Base-by-base conservation (phyloP, 2,113 vertebrate genomes). In the Platichthys stellatus region DNA sequence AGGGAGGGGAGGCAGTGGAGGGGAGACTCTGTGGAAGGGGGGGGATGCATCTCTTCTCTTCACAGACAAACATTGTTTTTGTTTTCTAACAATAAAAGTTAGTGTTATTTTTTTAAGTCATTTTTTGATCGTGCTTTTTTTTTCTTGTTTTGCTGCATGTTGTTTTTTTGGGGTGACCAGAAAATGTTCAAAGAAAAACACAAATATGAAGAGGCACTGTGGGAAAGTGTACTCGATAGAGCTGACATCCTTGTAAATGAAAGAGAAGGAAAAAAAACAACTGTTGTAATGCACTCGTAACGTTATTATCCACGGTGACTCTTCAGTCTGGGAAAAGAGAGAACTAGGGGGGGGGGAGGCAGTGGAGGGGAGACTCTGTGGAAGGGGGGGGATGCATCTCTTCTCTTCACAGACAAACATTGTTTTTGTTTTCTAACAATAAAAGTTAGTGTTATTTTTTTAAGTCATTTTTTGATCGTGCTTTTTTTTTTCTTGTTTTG, bases 201-300 rank as follows among this genome's bases (percentile, higher is more conserved):
- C 65, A 80, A 74, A 78, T 49, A 31, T 23, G 21, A 21, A 13
- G 21, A 1, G n/a, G 31, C 54, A 69, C 2, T 23, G 58, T 15
- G 10, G 7, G 58, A 47, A 79, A 31, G 64, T 59, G 65, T 45
- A 35, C 63, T 59, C 73, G 54, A 65, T 58, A 62, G 4, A 68
- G 31, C 17, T 63, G 72, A 68, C 68, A 58, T 66, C 56, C 4
- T 65, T 47, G 51, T 65, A 63, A 74, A 65, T 75, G 65, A 79
- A 81, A 83, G 61, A 57, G 65, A 79, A 81, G 81, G 61, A 57
- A 49, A 79, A 83, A n/a, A n/a, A n/a, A n/a, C n/a, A n/a, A n/a
- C n/a, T n/a, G n/a, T n/a, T n/a, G n/a, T n/a, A n/a, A n/a, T n/a
- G n/a, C n/a, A n/a, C n/a, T n/a, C n/a, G n/a, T n/a, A n/a, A n/a